Evolutionary conservation across 2,797 vertebrate species (phyloP), one percentile per base, ranked within the genome.

Genomic region (Brachyalestes nurse): DNA sequence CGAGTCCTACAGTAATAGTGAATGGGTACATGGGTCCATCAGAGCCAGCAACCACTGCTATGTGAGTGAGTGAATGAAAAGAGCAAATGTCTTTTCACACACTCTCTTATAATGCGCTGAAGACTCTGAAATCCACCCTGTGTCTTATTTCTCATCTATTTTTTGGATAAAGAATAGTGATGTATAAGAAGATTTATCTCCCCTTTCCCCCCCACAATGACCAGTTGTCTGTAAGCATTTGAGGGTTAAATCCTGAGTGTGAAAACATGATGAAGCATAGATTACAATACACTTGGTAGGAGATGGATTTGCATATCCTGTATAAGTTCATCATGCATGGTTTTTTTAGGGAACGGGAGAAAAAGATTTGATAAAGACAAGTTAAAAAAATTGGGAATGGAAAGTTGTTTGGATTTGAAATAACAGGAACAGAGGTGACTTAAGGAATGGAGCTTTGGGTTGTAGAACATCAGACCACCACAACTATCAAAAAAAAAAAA

Each of bases 11-110:
- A 19, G 38, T 64, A 19, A 23, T 12, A 45, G 23, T 13, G 34
- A 45, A 85, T 21, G 84, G 83, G 40, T 87, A 76, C 84, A 55
- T 67, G 65, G 82, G 70, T 16, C 0, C n/a, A 83, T 80, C 86
- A 6, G 91, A 66, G 79, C 85, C 85, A 19, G 87, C 6, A 79
- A 2, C 83, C 21, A 84, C 25, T 79, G 90, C 62, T 84, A 87
- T 80, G 82, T 90, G 83, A 80, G 85, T 51, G 45, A 9, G 40
- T 6, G 38, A 10, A n/a, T 7, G 9, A 67, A 40, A 40, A 40
- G 16, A 19, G 4, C 9, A 4, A 42, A 8, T 7, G 19, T 42
- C 61, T 64, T 8, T 17, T 19, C 13, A 38, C 23, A 28, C 28
- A 28, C 28, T 1, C 28, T 34, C 28, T 5, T 34, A 34, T 1